Conservation (phyloP, 2,888 invertebrate species). For the Spicauda simplicius region DNA sequence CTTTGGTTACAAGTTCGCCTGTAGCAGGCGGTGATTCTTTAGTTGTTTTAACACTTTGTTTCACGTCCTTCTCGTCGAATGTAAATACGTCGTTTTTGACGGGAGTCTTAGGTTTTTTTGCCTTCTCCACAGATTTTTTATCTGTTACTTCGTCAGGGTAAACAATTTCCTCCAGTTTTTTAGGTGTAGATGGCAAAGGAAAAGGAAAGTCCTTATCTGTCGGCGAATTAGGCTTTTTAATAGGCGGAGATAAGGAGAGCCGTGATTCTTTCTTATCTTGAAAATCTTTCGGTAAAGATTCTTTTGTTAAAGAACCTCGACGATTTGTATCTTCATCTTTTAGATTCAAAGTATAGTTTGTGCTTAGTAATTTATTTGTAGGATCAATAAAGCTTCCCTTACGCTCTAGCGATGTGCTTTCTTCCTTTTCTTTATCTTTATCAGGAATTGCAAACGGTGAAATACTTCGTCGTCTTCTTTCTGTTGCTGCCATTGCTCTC, state of each 20-base stretch:
- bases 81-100: constrained; percentile 64
- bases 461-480: constrained; percentile 79
- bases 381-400: constrained; percentile 82
- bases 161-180: constrained; percentile 68
- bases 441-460: constrained; percentile 80
- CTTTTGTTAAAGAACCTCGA: constrained; percentile 66
- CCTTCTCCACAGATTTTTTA: constrained; percentile 51
- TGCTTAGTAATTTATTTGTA: constrained; percentile 74
- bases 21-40: constrained; percentile 58
- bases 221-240: constrained; percentile 61
- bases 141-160: constrained; percentile 60
- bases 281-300: constrained; percentile 53
- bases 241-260: constrained; percentile 61
- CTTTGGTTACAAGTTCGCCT: constrained; percentile 75
- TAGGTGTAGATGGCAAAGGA: constrained; percentile 63
- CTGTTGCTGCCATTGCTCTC: constrained; percentile 70
- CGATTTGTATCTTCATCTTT: constrained; percentile 71
- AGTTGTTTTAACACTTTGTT: constrained; percentile 56
- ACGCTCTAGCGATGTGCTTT: constrained; percentile 61
- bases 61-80: constrained; percentile 56
- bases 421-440: constrained; percentile 68
- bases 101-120: constrained; percentile 55
- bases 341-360: constrained; percentile 70
- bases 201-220: constrained; percentile 65
- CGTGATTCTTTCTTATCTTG: constrained; percentile 40